These are phyloP conservation scores for Trypoxylus dichotomus DNA, from an alignment of 1,140 invertebrate genomes.

Conservation along the genomic window DNA sequence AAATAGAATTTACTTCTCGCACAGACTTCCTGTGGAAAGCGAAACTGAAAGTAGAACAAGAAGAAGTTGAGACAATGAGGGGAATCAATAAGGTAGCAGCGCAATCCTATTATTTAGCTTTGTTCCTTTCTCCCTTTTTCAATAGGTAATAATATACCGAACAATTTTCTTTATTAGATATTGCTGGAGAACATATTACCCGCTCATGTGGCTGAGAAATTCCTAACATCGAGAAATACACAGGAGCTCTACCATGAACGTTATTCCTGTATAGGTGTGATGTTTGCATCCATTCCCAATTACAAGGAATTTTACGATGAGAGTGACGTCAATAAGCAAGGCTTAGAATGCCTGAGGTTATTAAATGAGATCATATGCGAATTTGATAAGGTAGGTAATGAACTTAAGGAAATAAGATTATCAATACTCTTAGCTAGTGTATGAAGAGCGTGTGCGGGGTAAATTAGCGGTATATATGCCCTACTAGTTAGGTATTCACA, in stretches of 20 bases:
- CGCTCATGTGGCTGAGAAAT: conserved; percentile 93
- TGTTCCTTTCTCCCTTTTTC: conserved; percentile 1
- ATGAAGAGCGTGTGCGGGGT: background rate
- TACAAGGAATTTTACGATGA: conserved; percentile 99
- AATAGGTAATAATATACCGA: background rate
- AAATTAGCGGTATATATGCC: too few relatives aligned
- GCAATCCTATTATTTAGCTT: background rate
- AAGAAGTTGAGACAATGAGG: conserved; percentile 92
- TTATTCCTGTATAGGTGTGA: conserved; percentile 92
- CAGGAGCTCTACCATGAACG: conserved; percentile 93
- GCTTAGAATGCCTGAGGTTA: conserved; percentile 89
- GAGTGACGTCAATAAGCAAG: conserved; percentile 95
- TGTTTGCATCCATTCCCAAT: conserved; percentile 98
- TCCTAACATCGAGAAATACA: conserved; percentile 69
- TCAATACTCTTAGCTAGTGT: too few relatives aligned
- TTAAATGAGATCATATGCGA: conserved; percentile 99
- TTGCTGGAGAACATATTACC: conserved; percentile 96
- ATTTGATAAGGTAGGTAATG: conserved; percentile 84
- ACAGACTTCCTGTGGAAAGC: conserved; percentile 92
- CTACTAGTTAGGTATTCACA: too few relatives aligned
- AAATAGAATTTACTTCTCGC: conserved; percentile 83
- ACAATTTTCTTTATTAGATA: conserved; percentile 56
- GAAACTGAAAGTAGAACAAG: conserved; percentile 88
- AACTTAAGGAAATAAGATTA: too few relatives aligned
- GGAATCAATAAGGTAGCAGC: conserved; percentile 82